Evolutionary conservation across 2,113 vertebrate genomes (phyloP), one percentile per base, ranked within the genome.

Genomic region (Phaetusa simplex): DNA sequence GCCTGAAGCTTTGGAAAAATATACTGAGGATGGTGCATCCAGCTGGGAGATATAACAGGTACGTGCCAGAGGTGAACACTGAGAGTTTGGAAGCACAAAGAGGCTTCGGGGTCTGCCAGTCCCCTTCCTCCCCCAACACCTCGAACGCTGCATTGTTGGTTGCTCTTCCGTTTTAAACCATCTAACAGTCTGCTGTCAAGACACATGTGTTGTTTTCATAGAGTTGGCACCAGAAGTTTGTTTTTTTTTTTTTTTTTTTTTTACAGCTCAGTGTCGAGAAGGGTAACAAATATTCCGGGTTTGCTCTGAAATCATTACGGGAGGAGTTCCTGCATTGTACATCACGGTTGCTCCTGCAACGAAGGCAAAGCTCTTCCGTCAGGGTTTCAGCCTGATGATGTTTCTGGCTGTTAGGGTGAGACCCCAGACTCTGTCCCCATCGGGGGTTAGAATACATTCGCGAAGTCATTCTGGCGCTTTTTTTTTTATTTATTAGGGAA

Each of bases 281-380:
- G 50, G 70, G 45, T 82, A 85, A 93, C 73, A 95, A 91, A 94
- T 76, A 82, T 94, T 95, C 74, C 34, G 67, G 36, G 42, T 95
- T 89, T 93, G 81, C 78, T 90, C 70, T 82, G 82, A 82, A 80
- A 77, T 80, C 3, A 3, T 90, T 94, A 27, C 1, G 0, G 36
- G 18, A 91, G 74, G 45, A 80, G 70, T 73, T 94, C 78, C 80
- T 84, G 65, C 65, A 6, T 78, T 65, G 32, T 59, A 74, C 69
- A 84, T 70, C 78, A 62, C 1, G 5, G 65, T 52, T 70, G 42
- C 74, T 93, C 50, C 67, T 53, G 50, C 74, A 73, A 14, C 21
- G 26, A 9, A 82, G 70, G 50, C 27, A 11, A n/a, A 92, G 81
- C 36, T 67, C 34, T 55, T 69, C 62, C 66, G 42, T 32, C 36